Evolutionary conservation across 1,140 invertebrate species (phyloP), one percentile per base, ranked within the genome.

Genomic region (Drosophila miranda): DNA sequence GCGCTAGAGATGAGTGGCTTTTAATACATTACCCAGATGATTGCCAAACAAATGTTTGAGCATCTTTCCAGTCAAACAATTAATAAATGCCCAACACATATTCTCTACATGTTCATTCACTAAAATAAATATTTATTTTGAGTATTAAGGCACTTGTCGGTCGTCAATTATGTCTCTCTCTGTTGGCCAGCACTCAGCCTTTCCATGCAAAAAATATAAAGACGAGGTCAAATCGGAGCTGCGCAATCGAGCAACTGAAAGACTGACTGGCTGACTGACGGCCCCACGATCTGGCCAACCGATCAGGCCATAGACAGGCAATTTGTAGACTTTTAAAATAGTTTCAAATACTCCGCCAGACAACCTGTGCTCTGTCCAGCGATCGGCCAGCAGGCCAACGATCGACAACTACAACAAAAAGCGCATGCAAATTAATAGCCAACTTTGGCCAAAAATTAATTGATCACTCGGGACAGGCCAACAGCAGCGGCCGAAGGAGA

Each of bases 281-380:
- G 68, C 14, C 55, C 41, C 62, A 50, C 55, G 45, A 60, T 62
- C 70, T 45, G 55, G 54, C 56, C 50, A 57, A 42, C 58, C 54
- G 67, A 69, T 41, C 45, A 60, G 48, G 45, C 63, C 60, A 70
- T 80, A 75, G 81, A 84, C 81, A 86, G 81, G 81, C 78, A 86
- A 87, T 87, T 86, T 86, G 82, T 86, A 82, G 82, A 81, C 82
- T 87, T 84, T 87, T 81, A 77, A 86, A 87, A 87, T 78, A 60
- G 55, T 72, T 83, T 75, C 76, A 84, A 82, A 82, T 78, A 70
- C 62, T 13, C 11, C 30, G 11, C 34, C 68, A 67, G 50, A 50
- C 61, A 76, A 66, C 45, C 62, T 62, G 70, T 67, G 52, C 73
- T 44, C 48, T 60, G 66, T 71, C 53, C 60, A 38, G 34, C 34